phyloP scores from a whole-genome alignment of 2,113 vertebrate genomes.

The Eulacestoma nigropectus region DNA sequence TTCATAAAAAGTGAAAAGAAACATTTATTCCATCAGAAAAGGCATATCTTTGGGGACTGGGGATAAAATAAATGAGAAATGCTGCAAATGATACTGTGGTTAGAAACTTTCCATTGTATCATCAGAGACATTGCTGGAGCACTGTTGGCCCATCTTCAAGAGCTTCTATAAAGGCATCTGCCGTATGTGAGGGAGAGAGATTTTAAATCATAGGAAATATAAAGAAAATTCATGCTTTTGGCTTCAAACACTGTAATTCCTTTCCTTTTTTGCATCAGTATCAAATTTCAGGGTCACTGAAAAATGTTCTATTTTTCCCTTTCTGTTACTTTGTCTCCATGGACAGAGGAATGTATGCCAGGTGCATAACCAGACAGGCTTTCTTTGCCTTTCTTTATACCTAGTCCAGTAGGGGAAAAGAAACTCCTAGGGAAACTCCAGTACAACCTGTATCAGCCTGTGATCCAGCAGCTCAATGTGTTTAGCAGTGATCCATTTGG shows the following conservation, averaged over 20 bases:
- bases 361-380: background rate
- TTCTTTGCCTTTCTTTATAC: conserved; percentile 28
- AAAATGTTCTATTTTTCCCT: conserved; percentile 8
- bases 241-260: background rate
- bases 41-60: background rate
- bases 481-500: background rate
- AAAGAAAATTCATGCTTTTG: conserved; percentile 26
- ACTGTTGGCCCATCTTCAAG: background rate
- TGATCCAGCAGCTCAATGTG: background rate
- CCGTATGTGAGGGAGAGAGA: background rate
- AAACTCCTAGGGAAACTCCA: background rate
- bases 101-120: conserved; percentile 4
- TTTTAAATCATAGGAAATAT: conserved; percentile 32
- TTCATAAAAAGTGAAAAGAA: background rate
- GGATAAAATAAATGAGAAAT: background rate
- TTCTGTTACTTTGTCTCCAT: conserved; percentile 34
- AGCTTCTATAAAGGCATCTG: conserved; percentile 7
- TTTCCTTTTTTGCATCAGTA: conserved; percentile 47
- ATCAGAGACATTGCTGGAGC: background rate
- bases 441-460: background rate
- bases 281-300: conserved; percentile 57
- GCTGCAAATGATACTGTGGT: background rate
- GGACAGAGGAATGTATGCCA: conserved; percentile 26
- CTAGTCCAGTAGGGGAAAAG: background rate
- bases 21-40: background rate